Base-by-base conservation (phyloP, 2,113 vertebrate genomes). In the Calyptommatus sinebrachiatus region DNA sequence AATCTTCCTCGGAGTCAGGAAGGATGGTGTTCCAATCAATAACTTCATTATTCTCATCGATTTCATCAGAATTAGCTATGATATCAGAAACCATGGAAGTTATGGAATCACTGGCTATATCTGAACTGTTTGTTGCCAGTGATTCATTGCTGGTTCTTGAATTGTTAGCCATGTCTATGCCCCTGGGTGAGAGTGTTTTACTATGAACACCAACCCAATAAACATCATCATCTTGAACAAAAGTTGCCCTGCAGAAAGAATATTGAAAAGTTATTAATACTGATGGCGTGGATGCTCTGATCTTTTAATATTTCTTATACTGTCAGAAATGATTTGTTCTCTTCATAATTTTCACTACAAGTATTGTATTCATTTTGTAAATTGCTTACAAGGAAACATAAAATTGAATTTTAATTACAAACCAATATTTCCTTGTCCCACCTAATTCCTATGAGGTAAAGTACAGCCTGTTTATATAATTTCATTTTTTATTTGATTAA, bases 171-270 rank as follows among this genome's bases (percentile, higher is more conserved):
- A 84, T 68, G 62, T 35, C 65, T 4, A 86, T 84, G 84, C 0
- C 9, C 0, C 0, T 81, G 80, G 80, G 65, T 18, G 90, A 83
- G 72, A 93, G 85, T 60, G 84, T 88, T 88, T 92, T 89, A 65
- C 92, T 93, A 79, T 90, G 85, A 88, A 93, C 84, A 74, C 89
- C 92, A 78, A 90, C 76, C 92, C 92, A 93, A 68, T 90, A 91
- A 48, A 80, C 90, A 11, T 91, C 72, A 18, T 81, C 31, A 77
- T 92, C 88, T 87, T 93, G 88, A 82, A 93, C 81, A 76, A 91
- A 89, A 75, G 92, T 93, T 77, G 89, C 91, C 79, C 92, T 93
- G 41, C 18, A 24, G 20, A 65, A 69, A 80, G 16, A 76, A 85
- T 80, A 77, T 1, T 35, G 67, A 84, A 45, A 1, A 22, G 67